These are phyloP conservation scores for Melanaphis sacchari DNA, from an alignment of 1,140 invertebrate species.

Conservation along the genomic window DNA sequence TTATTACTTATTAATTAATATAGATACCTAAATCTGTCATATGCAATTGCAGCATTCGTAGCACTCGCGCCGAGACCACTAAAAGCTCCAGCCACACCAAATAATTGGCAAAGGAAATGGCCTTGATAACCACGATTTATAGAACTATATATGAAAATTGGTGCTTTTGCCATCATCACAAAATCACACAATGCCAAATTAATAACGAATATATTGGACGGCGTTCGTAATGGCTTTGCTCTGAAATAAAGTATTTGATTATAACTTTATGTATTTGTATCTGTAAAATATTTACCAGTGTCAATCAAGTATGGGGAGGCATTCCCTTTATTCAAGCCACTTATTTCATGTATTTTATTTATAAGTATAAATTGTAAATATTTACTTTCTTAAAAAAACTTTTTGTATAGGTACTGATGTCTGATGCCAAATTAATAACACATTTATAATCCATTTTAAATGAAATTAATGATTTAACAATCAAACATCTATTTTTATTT, in stretches of 20 bases:
- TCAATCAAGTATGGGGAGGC: neutral
- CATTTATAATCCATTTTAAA: too few species aligned
- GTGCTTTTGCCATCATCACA: conserved; percentile 86
- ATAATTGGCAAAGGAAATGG: conserved; percentile 78
- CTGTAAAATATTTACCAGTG: neutral
- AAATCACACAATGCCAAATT: conserved; percentile 88
- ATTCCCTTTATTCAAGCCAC: neutral
- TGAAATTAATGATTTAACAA: too few species aligned
- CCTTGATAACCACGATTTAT: conserved; percentile 78
- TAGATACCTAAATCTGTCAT: conserved; percentile 72
- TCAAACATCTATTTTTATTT: too few species aligned
- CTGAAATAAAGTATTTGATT: conserved; percentile 66
- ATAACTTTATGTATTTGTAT: neutral
- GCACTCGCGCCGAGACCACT: conserved; percentile 80
- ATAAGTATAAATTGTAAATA: neutral
- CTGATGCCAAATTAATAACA: too few species aligned
- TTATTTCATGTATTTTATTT: neutral
- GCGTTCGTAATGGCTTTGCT: conserved; percentile 81
- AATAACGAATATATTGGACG: conserved; percentile 89
- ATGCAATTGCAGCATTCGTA: conserved; percentile 81
- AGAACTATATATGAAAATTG: conserved; percentile 87
- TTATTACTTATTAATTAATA: neutral
- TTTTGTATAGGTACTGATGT: too few species aligned
- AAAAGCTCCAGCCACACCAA: conserved; percentile 77
- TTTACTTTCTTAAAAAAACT: too few species aligned